Base-by-base conservation (phyloP, 2,888 invertebrate species). In the Dichetophora obliterata region DNA sequence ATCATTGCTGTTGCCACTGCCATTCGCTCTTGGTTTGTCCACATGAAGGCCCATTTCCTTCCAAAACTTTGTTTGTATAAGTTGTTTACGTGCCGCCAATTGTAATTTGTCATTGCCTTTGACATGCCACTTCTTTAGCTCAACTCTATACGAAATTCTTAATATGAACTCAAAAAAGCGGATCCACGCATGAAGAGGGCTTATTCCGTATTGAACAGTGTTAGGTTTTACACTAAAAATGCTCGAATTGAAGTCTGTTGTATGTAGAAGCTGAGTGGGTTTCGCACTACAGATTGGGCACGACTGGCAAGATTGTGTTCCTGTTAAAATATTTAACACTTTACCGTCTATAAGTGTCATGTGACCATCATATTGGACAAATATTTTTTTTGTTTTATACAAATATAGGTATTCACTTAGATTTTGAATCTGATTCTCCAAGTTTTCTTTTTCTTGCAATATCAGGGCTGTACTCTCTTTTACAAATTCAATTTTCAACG, bases 81-180 rank as follows among this genome's bases (percentile, higher is more conserved):
- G 31, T 54, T 54, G 5, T 31, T 71, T 71, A 34, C 2, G 57
- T 37, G 22, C 11, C 22, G 3, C 4, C 8, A 59, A 37, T 61
- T n/a, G 16, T 31, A 5, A 19, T 9, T 75, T 34, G 19, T 68
- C 34, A 59, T 37, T 24, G n/a, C 31, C 37, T 52, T 37, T 65
- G 8, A 75, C n/a, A 34, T 66, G 75, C 75, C 75, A 66, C 31
- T 54, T 72, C 16, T 52, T 70, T 50, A 70, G 19, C 9, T 48
- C 71, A 24, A 76, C 48, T 24, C 14, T 59, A 19, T 76, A 76
- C 4, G 76, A 63, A 24, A 76, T 76, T 24, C 54, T 73, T 71
- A 78, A 75, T 22, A 79, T 27, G 77, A 79, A 79, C 48, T 77
- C 75, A 11, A 76, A 68, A 37, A 70, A 71, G n/a, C 75, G 70